phyloP scores from a whole-genome alignment of 2,797 vertebrate species.

The Staurois parvus region DNA sequence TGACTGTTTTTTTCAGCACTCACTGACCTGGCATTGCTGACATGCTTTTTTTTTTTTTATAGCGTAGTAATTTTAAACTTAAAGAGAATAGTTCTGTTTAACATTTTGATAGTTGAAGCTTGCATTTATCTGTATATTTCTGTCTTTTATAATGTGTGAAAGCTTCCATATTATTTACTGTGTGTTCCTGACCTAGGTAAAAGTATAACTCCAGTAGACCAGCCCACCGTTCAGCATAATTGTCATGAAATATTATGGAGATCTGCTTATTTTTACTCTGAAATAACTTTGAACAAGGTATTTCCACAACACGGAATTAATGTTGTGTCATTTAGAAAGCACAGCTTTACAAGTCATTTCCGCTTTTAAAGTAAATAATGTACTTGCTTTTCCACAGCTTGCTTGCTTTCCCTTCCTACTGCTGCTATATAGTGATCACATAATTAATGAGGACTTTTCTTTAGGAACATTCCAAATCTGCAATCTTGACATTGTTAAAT shows the following conservation, averaged over 20 bases:
- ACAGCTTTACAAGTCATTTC: neutral
- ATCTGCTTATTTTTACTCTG: neutral
- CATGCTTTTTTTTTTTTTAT: too few species aligned
- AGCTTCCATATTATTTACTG: neutral
- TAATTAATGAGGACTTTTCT: slow-evolving; percentile 11
- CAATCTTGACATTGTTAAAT: slow-evolving; percentile 45
- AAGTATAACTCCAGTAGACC: neutral
- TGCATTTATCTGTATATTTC: neutral
- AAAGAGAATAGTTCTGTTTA: too few species aligned
- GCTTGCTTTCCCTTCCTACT: neutral
- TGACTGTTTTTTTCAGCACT: too few species aligned
- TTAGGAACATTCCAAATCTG: slow-evolving; percentile 3
- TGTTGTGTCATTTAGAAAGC: neutral
- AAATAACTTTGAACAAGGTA: neutral
- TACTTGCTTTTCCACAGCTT: neutral
- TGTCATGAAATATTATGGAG: neutral
- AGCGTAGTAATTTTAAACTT: too few species aligned
- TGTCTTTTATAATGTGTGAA: neutral
- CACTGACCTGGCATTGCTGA: too few species aligned
- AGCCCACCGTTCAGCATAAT: neutral
- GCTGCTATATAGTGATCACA: neutral
- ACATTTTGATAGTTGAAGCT: too few species aligned
- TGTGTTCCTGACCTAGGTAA: neutral
- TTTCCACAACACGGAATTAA: neutral
- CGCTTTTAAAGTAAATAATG: neutral